phyloP scores from a whole-genome alignment of 2,888 invertebrate genomes.

The Odontocolon sp. region DNA sequence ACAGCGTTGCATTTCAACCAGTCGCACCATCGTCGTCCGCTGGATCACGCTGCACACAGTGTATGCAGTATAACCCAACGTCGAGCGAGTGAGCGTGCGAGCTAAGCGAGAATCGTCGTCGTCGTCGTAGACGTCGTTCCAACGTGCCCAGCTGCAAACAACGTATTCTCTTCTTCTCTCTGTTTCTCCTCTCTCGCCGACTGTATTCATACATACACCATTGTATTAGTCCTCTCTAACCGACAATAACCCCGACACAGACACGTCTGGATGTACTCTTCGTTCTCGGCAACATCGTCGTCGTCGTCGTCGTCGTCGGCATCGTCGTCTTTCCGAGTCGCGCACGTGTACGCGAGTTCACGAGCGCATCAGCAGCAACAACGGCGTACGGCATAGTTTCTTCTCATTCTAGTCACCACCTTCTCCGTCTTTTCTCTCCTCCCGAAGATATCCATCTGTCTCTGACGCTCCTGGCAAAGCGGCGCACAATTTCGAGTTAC shows the following conservation, averaged over 20 bases:
- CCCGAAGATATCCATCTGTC: too few relatives aligned
- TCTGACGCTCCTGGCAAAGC: too few relatives aligned
- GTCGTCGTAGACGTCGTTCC: slow-evolving; percentile 8
- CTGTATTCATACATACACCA: slow-evolving; percentile 22
- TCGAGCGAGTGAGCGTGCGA: too few relatives aligned
- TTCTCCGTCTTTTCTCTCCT: too few relatives aligned
- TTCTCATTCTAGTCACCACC: too few relatives aligned
- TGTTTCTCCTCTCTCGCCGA: not conserved
- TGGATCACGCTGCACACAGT: too few relatives aligned
- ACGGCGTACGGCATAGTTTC: not conserved
- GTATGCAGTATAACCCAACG: too few relatives aligned
- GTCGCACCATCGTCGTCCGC: slow-evolving; percentile 6
- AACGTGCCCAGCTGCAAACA: not conserved
- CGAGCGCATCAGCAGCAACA: not conserved
- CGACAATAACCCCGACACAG: slow-evolving; percentile 14
- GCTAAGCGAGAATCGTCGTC: not conserved
- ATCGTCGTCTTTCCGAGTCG: not conserved
- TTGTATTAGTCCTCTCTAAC: slow-evolving; percentile 16
- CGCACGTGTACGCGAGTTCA: not conserved
- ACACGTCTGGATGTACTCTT: not conserved
- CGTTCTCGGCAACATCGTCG: slow-evolving; percentile 17
- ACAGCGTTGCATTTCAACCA: slow-evolving; percentile 21
- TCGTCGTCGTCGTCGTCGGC: too few relatives aligned
- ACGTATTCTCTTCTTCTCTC: not conserved
- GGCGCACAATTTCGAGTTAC: too few relatives aligned